These are phyloP conservation scores for Brevimyrus niger DNA, from an alignment of 2,113 vertebrate genomes.

Conservation along the genomic window DNA sequence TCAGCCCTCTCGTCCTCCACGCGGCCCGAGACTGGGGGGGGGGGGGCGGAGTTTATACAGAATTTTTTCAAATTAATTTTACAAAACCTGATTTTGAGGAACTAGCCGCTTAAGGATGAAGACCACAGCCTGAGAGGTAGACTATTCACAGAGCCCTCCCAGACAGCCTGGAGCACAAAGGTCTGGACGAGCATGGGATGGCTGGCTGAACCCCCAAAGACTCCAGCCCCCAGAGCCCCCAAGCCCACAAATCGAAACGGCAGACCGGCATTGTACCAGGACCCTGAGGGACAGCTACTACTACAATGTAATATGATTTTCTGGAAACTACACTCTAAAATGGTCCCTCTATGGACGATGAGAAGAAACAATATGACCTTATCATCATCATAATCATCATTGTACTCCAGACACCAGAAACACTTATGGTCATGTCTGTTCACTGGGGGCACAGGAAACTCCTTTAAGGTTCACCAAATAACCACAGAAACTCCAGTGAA, in stretches of 20 bases:
- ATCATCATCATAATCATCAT: not conserved
- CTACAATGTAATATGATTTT: not conserved
- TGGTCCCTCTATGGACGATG: not conserved
- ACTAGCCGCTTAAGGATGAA: not conserved
- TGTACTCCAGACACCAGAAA: not conserved
- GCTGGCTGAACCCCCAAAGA: not conserved
- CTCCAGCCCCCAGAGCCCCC: not conserved
- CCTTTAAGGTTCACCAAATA: not conserved
- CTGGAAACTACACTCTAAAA: not conserved
- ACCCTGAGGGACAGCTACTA: not conserved
- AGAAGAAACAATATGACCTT: not conserved
- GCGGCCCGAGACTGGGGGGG: constrained; percentile 49
- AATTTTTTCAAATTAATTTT: not conserved
- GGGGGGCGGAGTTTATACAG: not conserved
- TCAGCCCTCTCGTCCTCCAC: constrained; percentile 76
- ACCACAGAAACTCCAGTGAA: not conserved
- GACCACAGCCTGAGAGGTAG: not conserved
- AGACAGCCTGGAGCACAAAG: not conserved
- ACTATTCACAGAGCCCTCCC: not conserved
- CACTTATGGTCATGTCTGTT: not conserved
- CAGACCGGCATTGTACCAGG: not conserved
- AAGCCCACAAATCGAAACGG: not conserved
- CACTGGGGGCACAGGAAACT: not conserved
- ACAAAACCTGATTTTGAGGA: not conserved
- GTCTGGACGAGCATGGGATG: not conserved